Evolutionary conservation across 92 coral and sea anemone genomes (phyloP).

Genomic region (Parazoanthus atlanticus): DNA sequence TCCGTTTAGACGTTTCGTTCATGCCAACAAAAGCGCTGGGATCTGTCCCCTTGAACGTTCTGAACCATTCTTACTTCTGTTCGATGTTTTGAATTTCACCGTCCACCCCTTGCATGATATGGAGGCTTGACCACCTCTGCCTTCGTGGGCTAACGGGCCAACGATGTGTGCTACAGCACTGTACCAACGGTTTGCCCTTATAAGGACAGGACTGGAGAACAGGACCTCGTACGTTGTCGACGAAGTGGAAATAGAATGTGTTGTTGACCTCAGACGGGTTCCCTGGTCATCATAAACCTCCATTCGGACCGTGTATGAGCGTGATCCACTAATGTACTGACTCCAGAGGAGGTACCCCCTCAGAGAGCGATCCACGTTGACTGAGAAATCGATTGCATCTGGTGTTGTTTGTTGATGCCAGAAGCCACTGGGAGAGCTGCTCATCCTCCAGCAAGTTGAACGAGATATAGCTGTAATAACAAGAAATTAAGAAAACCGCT

Average conservation of each 20-base stretch:
- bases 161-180: background rate
- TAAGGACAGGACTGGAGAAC: background rate
- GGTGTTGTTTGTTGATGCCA: background rate
- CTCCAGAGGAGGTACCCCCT: background rate
- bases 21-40: background rate
- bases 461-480: too few relatives aligned
- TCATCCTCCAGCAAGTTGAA: slow-evolving; percentile 9
- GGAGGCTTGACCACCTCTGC: background rate
- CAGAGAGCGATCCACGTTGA: background rate
- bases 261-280: background rate
- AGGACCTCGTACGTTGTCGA: background rate
- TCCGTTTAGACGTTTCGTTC: background rate
- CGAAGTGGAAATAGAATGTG: background rate
- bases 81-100: background rate
- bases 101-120: background rate
- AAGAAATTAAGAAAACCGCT: too few relatives aligned
- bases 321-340: background rate
- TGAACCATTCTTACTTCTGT: background rate
- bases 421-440: background rate
- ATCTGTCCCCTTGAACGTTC: background rate
- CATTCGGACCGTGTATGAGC: background rate
- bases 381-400: slow-evolving; percentile 2
- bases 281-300: background rate
- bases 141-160: background rate
- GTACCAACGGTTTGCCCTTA: slow-evolving; percentile 13